Evolutionary conservation across 2,888 invertebrate genomes (phyloP).

Genomic region (Noctua pronuba): DNA sequence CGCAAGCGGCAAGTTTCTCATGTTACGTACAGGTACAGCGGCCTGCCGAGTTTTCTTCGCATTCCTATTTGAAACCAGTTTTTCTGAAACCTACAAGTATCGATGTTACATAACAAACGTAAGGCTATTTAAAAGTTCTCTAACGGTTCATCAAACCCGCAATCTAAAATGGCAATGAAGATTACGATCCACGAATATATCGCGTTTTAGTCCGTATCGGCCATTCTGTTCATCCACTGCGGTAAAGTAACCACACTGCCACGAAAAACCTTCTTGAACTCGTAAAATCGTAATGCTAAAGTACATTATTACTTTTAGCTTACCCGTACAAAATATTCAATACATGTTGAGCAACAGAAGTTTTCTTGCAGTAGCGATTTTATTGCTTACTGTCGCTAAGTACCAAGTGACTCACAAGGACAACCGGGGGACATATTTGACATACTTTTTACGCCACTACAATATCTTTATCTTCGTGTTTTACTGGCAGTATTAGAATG

Average conservation of each 20-base stretch:
- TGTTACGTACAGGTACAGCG: slow-evolving; percentile 28
- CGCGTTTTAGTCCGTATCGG: neutral
- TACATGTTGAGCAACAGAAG: slow-evolving; percentile 58
- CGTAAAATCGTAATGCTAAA: slow-evolving; percentile 36
- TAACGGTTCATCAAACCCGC: slow-evolving; percentile 17
- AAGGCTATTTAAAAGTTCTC: slow-evolving; percentile 10
- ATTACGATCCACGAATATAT: slow-evolving; percentile 7
- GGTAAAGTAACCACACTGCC: slow-evolving; percentile 19
- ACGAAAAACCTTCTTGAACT: slow-evolving; percentile 43
- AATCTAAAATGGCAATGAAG: slow-evolving; percentile 1
- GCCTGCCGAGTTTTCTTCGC: slow-evolving; percentile 29
- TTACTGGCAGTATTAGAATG: slow-evolving; percentile 34
- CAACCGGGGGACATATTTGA: slow-evolving; percentile 52
- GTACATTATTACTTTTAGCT: slow-evolving; percentile 52
- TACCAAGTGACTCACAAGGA: slow-evolving; percentile 59
- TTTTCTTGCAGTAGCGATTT: slow-evolving; percentile 53
- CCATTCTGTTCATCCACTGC: slow-evolving; percentile 3
- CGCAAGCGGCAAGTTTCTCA: slow-evolving; percentile 21
- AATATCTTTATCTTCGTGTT: slow-evolving; percentile 47
- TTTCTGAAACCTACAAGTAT: slow-evolving; percentile 14
- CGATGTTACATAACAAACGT: slow-evolving; percentile 5
- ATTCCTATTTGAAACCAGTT: slow-evolving; percentile 39
- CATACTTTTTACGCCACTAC: slow-evolving; percentile 52
- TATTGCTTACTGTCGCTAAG: slow-evolving; percentile 54
- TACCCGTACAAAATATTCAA: slow-evolving; percentile 45